These are phyloP conservation scores for Netelia fuscicornis DNA, from an alignment of 2,888 invertebrate species.

Conservation along the genomic window DNA sequence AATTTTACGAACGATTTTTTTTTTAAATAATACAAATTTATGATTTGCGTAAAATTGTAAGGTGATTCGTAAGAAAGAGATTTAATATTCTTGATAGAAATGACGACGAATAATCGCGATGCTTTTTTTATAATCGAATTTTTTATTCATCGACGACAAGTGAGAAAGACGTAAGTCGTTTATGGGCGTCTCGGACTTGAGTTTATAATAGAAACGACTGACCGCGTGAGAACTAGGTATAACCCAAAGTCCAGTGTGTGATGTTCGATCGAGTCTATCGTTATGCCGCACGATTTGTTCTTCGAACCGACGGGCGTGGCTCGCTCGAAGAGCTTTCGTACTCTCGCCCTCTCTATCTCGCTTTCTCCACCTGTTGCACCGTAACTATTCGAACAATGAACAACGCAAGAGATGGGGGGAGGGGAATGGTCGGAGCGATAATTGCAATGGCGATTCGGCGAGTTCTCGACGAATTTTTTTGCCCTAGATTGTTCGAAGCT, in stretches of 20 bases:
- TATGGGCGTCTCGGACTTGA: neutral
- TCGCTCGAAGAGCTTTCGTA: conserved; percentile 59
- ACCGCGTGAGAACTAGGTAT: conserved; percentile 1
- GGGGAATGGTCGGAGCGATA: conserved; percentile 65
- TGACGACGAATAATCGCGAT: no score
- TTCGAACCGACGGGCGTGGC: conserved; percentile 59
- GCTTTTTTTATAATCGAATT: no score
- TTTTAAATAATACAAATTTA: no score
- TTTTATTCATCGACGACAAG: no score
- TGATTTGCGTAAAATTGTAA: no score
- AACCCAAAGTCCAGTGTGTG: conserved; percentile 33
- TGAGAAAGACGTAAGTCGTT: no score
- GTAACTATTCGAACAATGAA: conserved; percentile 67
- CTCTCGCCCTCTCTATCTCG: conserved; percentile 45
- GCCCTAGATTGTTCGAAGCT: conserved; percentile 18
- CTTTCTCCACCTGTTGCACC: conserved; percentile 76
- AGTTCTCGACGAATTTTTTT: conserved; percentile 50
- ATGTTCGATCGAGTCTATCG: conserved; percentile 74
- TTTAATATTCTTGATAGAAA: no score
- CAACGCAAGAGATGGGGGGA: conserved; percentile 53
- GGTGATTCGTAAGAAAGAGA: no score
- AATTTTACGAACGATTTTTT: no score
- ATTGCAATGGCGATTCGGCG: conserved; percentile 75
- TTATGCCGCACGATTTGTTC: conserved; percentile 80
- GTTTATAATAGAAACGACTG: neutral